phyloP scores from a whole-genome alignment of 2,113 vertebrate genomes.

The Struthidea cinerea region DNA sequence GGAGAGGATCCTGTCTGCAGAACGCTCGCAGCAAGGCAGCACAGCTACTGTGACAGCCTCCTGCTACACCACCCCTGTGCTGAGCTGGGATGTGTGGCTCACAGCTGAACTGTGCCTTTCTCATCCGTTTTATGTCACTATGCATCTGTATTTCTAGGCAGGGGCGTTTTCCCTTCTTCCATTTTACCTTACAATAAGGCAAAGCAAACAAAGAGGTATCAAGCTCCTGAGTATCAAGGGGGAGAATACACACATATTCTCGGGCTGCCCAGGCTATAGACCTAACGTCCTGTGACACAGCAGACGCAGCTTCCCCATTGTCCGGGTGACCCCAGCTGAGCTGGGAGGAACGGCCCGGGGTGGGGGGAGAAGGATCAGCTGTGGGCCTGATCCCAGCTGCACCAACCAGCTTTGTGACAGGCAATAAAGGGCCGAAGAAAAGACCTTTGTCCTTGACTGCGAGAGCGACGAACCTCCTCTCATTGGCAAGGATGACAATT shows the following conservation, averaged over 20 bases:
- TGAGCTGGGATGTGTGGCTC: not conserved
- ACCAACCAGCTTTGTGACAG: constrained; percentile 51
- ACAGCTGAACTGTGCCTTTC: not conserved
- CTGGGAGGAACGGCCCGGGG: constrained; percentile 16
- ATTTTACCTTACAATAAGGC: not conserved
- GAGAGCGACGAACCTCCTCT: constrained; percentile 15
- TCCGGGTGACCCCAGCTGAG: constrained; percentile 47
- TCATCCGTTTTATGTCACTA: not conserved
- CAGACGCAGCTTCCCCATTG: constrained; percentile 10
- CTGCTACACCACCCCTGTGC: not conserved
- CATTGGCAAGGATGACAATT: constrained; percentile 39
- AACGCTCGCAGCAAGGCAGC: not conserved
- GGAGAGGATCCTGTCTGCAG: not conserved
- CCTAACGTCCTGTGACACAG: not conserved
- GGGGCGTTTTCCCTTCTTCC: not conserved
- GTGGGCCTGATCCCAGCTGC: constrained; percentile 69
- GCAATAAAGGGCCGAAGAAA: constrained; percentile 61
- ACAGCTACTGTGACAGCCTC: not conserved
- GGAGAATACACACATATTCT: not conserved
- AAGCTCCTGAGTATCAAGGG: not conserved
- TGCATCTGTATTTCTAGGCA: not conserved
- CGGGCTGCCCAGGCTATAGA: not conserved
- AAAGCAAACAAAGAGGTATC: constrained; percentile 11
- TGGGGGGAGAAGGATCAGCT: constrained; percentile 44
- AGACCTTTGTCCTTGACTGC: constrained; percentile 55